Base-by-base conservation (phyloP, 2,113 vertebrate species). In the Upupa epops region DNA sequence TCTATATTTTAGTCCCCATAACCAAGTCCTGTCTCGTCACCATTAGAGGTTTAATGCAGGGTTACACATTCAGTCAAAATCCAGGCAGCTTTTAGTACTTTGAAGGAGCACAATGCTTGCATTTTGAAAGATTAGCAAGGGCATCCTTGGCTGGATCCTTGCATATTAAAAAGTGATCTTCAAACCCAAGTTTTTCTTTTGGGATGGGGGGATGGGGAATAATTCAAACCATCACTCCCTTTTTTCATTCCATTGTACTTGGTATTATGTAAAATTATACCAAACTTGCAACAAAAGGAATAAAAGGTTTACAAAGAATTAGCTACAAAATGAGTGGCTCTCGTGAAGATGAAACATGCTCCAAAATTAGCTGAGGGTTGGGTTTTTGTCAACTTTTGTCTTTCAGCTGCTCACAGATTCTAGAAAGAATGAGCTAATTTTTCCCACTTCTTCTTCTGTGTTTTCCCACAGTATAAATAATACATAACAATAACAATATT, bases 111-210 rank as follows among this genome's bases (percentile, higher is more conserved):
- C 70, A 88, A 65, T 76, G 73, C 89, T n/a, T 96, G 87, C 61
- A 37, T 90, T 94, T 77, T 89, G 70, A 89, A 89, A 90, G 91
- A 95, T 90, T 91, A 94, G 77, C 63, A 92, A 89, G 91, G 71
- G 76, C 0, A 37, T 94, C 95, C 89, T 97, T 97, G 84, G 51
- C 69, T 93, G 84, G 85, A 68, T 91, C 69, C 82, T 88, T 96
- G 93, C 75, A 91, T 92, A 94, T 64, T 94, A 90, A 93, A 94
- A 95, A 68, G 37, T 63, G 82, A 83, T 77, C 90, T 91, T 93
- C 70, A 92, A 94, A 93, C 83, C 11, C 29, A 5, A 25, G 25
- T 78, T 90, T 37, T 93, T 90, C 78, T 86, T 90, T 42, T 2
- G 9, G 75, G 45, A 55, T 84, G 8, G 52, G 58, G 63, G 56